A percentile compares a stretch with the other conserved stretches of the same genome.
phyloP scores from a whole-genome alignment of 1,140 invertebrate genomes.

The Drosophila setifemur region DNA sequence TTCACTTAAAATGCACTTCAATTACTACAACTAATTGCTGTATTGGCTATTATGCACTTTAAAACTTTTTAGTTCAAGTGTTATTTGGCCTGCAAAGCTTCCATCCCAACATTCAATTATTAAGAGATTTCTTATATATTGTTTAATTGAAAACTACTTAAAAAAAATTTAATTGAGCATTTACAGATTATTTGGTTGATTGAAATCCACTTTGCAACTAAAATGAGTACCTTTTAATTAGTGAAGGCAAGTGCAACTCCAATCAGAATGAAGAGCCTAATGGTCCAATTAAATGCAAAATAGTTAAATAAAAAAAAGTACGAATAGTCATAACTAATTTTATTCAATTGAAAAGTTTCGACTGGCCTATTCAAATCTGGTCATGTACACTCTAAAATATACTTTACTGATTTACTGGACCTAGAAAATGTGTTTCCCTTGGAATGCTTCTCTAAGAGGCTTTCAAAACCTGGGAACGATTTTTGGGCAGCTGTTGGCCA shows the following conservation, averaged over 20 bases:
- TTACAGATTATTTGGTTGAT: not conserved
- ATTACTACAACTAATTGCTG: not conserved
- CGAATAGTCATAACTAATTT: too few species aligned
- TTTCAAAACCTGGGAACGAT: not conserved
- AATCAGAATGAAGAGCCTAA: too few species aligned
- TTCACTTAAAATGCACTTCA: not conserved
- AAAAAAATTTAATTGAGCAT: not conserved
- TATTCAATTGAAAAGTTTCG: too few species aligned
- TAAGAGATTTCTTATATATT: not conserved
- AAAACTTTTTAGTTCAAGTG: conserved; percentile 5
- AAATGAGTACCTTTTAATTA: not conserved
- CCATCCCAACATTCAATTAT: not conserved
- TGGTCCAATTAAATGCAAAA: too few species aligned
- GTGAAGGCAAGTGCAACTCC: too few species aligned
- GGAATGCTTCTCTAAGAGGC: too few species aligned
- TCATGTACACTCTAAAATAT: too few species aligned
- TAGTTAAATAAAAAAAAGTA: too few species aligned
- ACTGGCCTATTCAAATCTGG: too few species aligned
- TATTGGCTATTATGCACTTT: not conserved
- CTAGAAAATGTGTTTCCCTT: too few species aligned
- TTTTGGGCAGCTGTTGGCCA: conserved; percentile 3
- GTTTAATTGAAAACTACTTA: not conserved
- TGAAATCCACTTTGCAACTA: not conserved
- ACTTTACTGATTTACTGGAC: too few species aligned
- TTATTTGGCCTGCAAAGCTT: not conserved